Conservation (phyloP, 1,140 invertebrate genomes). For the Drosophila pallidifrons region DNA sequence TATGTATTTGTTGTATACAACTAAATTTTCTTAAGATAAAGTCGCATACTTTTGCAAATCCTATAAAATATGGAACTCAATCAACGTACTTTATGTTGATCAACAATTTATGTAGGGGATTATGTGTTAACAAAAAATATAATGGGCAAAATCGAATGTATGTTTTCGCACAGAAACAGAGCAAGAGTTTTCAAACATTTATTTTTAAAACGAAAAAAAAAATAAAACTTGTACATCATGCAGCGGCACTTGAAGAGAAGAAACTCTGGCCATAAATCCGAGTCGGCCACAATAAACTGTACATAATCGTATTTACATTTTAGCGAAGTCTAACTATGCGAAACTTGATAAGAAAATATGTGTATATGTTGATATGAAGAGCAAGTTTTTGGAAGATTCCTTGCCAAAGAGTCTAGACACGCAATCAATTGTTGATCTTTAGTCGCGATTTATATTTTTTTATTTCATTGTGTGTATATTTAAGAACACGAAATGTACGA, state of each 20-base stretch:
- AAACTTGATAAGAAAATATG: slow-evolving; percentile 3
- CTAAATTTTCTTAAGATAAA: no score
- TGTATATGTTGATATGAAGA: neutral
- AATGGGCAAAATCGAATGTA: neutral
- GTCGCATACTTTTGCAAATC: no score
- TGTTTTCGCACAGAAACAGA: neutral
- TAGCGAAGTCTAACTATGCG: neutral
- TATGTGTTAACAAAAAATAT: neutral
- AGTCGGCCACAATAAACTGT: slow-evolving; percentile 3
- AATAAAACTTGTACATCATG: slow-evolving; percentile 21
- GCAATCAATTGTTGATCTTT: slow-evolving; percentile 16
- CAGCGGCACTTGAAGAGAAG: slow-evolving; percentile 6
- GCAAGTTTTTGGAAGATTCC: neutral
- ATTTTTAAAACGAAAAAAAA: neutral
- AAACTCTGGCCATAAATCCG: slow-evolving; percentile 24
- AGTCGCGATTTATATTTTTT: neutral
- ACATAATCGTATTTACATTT: slow-evolving; percentile 10
- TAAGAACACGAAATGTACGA: neutral
- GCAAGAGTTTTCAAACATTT: neutral
- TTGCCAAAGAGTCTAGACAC: neutral
- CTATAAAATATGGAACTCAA: no score
- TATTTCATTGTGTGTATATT: neutral
- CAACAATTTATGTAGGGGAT: neutral
- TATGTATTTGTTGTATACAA: no score
- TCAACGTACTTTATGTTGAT: neutral